Conservation (phyloP, 2,888 invertebrate genomes). For the Vannuccia rotundouncinata region DNA sequence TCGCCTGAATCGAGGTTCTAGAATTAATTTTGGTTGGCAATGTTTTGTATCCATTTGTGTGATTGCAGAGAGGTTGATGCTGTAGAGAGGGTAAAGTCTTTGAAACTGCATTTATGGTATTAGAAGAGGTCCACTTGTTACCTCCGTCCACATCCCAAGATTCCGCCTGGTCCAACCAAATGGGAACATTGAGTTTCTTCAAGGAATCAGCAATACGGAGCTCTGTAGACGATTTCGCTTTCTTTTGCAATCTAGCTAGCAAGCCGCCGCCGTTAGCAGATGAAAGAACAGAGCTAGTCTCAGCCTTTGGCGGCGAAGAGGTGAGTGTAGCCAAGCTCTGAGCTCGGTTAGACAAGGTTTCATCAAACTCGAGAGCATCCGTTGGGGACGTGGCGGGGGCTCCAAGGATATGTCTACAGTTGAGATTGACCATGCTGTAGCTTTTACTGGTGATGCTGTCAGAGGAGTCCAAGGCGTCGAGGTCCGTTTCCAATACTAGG, state of each 20-base stretch:
- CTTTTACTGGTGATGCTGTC: neutral
- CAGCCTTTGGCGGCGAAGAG: neutral
- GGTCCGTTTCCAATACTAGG: constrained; percentile 45
- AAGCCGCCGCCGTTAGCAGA: neutral
- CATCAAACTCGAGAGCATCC: neutral
- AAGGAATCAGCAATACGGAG: constrained; percentile 23
- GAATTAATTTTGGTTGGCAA: too few species aligned
- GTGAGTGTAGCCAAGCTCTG: constrained; percentile 1
- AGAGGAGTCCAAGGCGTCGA: constrained; percentile 42
- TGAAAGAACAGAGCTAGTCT: neutral
- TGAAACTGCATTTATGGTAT: too few species aligned
- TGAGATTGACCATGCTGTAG: constrained; percentile 6
- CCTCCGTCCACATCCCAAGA: constrained; percentile 8
- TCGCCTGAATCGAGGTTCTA: too few species aligned
- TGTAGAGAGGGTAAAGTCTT: too few species aligned
- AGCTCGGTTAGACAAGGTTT: neutral
- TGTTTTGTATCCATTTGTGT: too few species aligned
- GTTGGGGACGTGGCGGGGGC: neutral
- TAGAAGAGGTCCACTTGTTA: too few species aligned
- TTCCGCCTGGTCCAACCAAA: constrained; percentile 2
- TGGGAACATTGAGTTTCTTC: constrained; percentile 27
- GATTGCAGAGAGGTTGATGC: too few species aligned
- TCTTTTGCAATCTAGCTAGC: neutral
- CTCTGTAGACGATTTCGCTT: constrained; percentile 2
- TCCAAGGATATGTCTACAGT: neutral